Evolutionary conservation across 2,888 invertebrate genomes (phyloP), one percentile per base, ranked within the genome.

Genomic region (Quadriops clusia): DNA sequence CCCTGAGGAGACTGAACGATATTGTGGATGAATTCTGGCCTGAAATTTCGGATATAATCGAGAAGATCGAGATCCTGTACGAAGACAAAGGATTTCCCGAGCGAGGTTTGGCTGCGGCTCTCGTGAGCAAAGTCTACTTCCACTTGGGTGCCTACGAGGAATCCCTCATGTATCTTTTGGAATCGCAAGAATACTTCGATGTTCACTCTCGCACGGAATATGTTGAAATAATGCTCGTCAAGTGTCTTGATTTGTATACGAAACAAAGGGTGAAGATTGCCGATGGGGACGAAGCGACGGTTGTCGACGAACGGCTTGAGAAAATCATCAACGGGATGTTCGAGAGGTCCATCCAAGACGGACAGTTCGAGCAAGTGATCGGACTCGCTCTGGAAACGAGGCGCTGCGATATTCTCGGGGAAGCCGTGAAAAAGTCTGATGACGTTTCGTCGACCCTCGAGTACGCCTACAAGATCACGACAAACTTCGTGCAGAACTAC

Each of bases 21-120:
- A 83, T 93, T 49, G 90, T 91, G 2, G 87, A 91, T 57, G 84
- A 87, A 55, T 93, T 93, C 63, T 93, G 91, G 91, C 86, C 91
- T 5, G 91, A 93, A 64, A 91, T 93, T 46, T 89, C 90, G 0
- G 93, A 93, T 60, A 83, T 89, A 6, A 86, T 93, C 47, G 83
- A 83, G 50, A 91, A 89, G 63, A 90, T 93, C 49, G 93, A 94
- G 64, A 83, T 86, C 54, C 68, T 94, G 13, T 84, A 90, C 51
- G 93, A 94, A 63, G 87, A 91, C 53, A 74, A 80, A 49, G 67
- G 63, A 17, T 81, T 94, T 59, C 70, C 72, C 6, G 81, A 90
- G 51, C 80, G 84, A 47, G 79, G 89, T 51, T 63, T 91, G 30
- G 93, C 94, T 21, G 91, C 94, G 14, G 70, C 95, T 45, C 86